Percentiles rank a stretch among this genome's conserved stretches.
Evolutionary conservation across 2,888 invertebrate species (phyloP).

Genomic region (Callosobruchus maculatus): DNA sequence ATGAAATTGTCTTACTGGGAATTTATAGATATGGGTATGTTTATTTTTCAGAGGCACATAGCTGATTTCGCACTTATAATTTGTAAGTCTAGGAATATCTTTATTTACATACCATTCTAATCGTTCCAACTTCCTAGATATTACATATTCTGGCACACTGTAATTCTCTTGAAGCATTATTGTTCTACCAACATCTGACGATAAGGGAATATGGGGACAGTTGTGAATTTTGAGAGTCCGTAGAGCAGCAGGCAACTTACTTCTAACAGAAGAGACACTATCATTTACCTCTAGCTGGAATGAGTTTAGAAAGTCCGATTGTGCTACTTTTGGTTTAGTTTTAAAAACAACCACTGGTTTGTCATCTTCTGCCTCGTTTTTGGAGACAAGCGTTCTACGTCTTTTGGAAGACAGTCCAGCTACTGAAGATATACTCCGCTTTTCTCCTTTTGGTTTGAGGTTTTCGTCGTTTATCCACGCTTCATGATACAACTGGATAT

Average conservation of each 20-base stretch:
- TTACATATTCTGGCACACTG: constrained; percentile 26
- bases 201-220: constrained; percentile 34
- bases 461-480: neutral
- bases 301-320: neutral
- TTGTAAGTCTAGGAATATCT: constrained; percentile 7
- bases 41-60: constrained; percentile 16
- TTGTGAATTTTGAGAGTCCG: constrained; percentile 13
- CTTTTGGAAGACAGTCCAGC: neutral
- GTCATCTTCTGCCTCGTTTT: neutral
- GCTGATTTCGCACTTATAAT: constrained; percentile 16
- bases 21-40: constrained; percentile 21
- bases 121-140: constrained; percentile 30
- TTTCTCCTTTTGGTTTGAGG: neutral
- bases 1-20: constrained; percentile 29
- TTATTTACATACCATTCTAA: constrained; percentile 36
- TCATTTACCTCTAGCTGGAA: neutral
- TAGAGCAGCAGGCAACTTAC: neutral
- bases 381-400: neutral
- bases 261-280: neutral
- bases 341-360: neutral
- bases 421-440: neutral
- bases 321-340: neutral
- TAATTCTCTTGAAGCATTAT: constrained; percentile 27
- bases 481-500: neutral
- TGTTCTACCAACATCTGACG: constrained; percentile 36